These are phyloP conservation scores for Drosophila nr. medialis DNA, from an alignment of 2,888 invertebrate species.

Conservation along the genomic window DNA sequence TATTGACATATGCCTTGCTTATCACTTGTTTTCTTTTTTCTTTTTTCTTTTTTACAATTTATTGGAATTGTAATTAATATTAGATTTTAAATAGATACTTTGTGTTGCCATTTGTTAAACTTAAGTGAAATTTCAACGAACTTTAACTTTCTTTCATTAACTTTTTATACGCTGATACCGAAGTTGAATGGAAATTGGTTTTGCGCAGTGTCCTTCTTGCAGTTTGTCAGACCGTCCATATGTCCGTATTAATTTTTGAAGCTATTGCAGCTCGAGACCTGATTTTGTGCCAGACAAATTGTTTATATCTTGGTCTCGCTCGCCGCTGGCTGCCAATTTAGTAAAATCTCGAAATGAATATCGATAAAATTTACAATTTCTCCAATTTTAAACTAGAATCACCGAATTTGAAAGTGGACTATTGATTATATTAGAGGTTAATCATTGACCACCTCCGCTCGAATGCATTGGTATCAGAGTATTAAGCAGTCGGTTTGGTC, in stretches of 20 bases:
- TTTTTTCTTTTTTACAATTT: conserved; percentile 36
- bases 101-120: conserved; percentile 75
- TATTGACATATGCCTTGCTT: conserved; percentile 43
- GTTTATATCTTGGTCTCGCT: background rate
- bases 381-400: background rate
- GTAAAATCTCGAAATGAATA: background rate
- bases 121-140: conserved; percentile 48
- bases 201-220: background rate
- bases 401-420: background rate
- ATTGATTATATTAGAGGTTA: background rate
- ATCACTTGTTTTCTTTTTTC: conserved; percentile 50
- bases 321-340: background rate
- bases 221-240: background rate
- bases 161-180: background rate
- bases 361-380: background rate
- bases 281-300: background rate
- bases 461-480: conserved; percentile 1
- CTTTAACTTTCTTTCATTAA: background rate
- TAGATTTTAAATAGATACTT: conserved; percentile 71
- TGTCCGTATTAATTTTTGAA: background rate
- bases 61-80: conserved; percentile 28
- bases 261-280: background rate
- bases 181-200: background rate
- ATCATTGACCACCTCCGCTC: background rate
- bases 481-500: background rate